These are phyloP conservation scores for Steinernema khuongi DNA, from an alignment of 1,140 invertebrate species.

Conservation along the genomic window DNA sequence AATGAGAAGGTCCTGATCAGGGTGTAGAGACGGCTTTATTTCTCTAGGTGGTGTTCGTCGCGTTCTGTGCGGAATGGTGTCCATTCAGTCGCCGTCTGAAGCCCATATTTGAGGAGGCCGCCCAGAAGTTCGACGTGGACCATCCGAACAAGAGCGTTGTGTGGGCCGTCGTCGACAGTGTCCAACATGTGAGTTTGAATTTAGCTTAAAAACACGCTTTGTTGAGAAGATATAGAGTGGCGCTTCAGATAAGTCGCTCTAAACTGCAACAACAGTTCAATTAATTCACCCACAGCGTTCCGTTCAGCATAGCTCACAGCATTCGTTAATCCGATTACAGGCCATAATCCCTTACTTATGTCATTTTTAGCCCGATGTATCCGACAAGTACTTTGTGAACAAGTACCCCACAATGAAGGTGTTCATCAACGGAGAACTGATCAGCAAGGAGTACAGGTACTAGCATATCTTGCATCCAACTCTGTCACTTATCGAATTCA, in stretches of 20 bases:
- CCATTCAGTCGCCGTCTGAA: constrained; percentile 82
- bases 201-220: neutral
- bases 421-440: constrained; percentile 58
- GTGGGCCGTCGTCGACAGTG: constrained; percentile 93
- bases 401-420: constrained; percentile 87
- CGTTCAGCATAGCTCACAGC: too few relatives aligned
- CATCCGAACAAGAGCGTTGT: constrained; percentile 77
- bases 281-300: too few relatives aligned
- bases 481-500: constrained; percentile 16
- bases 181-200: constrained; percentile 63
- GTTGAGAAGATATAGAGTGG: neutral
- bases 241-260: too few relatives aligned
- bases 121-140: constrained; percentile 74
- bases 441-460: constrained; percentile 56
- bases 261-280: too few relatives aligned
- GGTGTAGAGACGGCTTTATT: neutral
- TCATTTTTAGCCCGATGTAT: constrained; percentile 90
- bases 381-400: constrained; percentile 87
- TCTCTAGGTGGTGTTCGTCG: constrained; percentile 55
- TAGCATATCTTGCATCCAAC: neutral
- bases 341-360: constrained; percentile 8
- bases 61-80: constrained; percentile 68
- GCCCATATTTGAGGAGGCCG: constrained; percentile 91
- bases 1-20: neutral
- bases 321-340: too few relatives aligned